A percentile compares a stretch with the other conserved stretches of the same genome.
Evolutionary conservation across 2,888 invertebrate species (phyloP).

Genomic region (Spodoptera littoralis): DNA sequence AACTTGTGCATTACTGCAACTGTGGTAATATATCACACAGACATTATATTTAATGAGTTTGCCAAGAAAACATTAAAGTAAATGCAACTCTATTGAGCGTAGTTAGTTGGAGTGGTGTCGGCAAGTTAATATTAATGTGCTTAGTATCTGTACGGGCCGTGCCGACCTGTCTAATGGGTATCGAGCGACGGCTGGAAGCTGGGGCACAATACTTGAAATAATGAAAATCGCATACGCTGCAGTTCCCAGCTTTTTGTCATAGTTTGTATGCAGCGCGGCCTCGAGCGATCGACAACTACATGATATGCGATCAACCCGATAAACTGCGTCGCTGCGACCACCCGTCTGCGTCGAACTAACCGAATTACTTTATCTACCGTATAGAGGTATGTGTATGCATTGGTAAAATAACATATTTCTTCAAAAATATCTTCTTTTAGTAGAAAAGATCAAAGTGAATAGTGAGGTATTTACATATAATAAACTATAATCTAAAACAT

Average conservation of each 20-base stretch:
- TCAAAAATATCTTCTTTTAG: background rate
- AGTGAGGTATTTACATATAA: constrained; percentile 9
- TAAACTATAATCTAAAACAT: constrained; percentile 29
- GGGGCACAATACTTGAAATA: constrained; percentile 24
- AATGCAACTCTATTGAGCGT: constrained; percentile 48
- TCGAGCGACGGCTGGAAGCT: constrained; percentile 7
- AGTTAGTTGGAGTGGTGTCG: constrained; percentile 38
- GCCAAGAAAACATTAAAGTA: constrained; percentile 36
- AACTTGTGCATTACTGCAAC: constrained; percentile 32
- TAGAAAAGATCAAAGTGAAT: too few species aligned
- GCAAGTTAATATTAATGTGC: constrained; percentile 61
- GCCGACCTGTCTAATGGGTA: constrained; percentile 30
- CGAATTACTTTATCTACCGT: constrained; percentile 11
- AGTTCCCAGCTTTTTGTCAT: constrained; percentile 17
- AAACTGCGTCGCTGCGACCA: constrained; percentile 12
- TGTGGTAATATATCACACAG: constrained; percentile 30
- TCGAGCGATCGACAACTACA: constrained; percentile 17
- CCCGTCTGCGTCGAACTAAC: background rate
- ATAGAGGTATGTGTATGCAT: background rate
- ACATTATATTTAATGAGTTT: constrained; percentile 46
- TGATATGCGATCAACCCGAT: constrained; percentile 32
- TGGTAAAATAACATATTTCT: background rate
- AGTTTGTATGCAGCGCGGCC: constrained; percentile 25
- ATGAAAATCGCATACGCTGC: constrained; percentile 33
- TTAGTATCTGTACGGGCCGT: constrained; percentile 26